Base-by-base conservation (phyloP, 2,888 invertebrate genomes). In the Priocnemis perturbator region DNA sequence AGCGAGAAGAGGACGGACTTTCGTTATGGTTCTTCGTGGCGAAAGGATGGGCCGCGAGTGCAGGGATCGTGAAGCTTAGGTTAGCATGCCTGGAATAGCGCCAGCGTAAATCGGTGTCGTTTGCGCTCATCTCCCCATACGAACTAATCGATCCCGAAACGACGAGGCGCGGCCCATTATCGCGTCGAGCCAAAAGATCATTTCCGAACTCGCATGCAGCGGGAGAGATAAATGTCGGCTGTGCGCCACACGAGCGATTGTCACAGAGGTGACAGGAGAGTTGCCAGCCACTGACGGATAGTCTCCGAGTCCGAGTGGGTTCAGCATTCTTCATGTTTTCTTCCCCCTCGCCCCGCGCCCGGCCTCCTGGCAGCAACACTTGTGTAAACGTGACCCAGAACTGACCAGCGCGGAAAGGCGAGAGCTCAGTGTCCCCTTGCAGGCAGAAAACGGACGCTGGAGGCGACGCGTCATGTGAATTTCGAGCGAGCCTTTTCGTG, bases 371-470 rank as follows among this genome's bases (percentile, higher is more conserved):
- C 50, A 50, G 53, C 37, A 65, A 76, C 76, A 81, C 73, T 78
- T 76, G 73, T 77, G 77, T 78, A 80, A 82, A 81, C 78, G 66
- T 69, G 81, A 72, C 69, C 77, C 62, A 65, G 67, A 58, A 66
- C 67, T 76, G 77, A 76, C 73, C 79, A 64, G 55, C 50, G 52
- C 58, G 71, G 71, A 77, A 74, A 73, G 37, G 37, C 59, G 73
- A 73, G 70, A 69, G 14, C 37, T 3, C 62, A 64, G 71, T 60
- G 59, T 73, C 67, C 64, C 20, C 55, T 61, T 59, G 56, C 63
- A 58, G 14, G 47, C 57, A 20, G 60, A 37, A 52, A 66, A 48
- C 47, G 47, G 60, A 47, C 14, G 61, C 20, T 66, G 21, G 21
- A 57, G 65, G 63, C 60, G 19, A 26, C 20, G 59, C 11, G 45